Base-by-base conservation (phyloP, 2,797 vertebrate genomes). In the Hypotaenidia okinawae region DNA sequence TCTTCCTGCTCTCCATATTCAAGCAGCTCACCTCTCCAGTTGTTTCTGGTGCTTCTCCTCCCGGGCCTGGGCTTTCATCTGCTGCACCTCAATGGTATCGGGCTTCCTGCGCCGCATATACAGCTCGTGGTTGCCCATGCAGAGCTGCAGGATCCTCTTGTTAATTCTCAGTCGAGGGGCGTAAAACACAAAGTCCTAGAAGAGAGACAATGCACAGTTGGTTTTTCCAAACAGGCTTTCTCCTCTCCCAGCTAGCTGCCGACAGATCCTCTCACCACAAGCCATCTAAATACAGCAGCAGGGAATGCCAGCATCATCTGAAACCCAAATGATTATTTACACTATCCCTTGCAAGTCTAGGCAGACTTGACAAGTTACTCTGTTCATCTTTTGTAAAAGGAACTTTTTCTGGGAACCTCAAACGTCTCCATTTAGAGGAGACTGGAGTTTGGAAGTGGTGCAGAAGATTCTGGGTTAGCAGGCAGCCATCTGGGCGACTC, bases 111-210 rank as follows among this genome's bases (percentile, higher is more conserved):
- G 99, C 16, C 99, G 98, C 99, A 99, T 99, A 91, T 99, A 99
- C 94, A 99, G 98, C 67, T 99, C 99, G 0, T 99, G 99, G 98
- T 99, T 99, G 66, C 99, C 99, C 99, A 99, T 99, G 97, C 99
- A 99, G 24, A 99, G 98, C 98, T 99, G 99, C 96, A 99, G 98
- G 97, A 99, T 99, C 83, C 99, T 98, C 97, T 99, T 99, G 97
- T 99, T 99, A 67, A 99, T 99, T 94, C 99, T 98, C 97, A 99
- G 98, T 28, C 99, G 98, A 4, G 99, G 99, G 2, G 99, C 99
- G 0, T 99, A 99, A 97, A 99, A 99, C 90, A 99, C 98, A 76
- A 99, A 99, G 97, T 99, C 99, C 99, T 99, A 25, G 12, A 9
- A 79, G 19, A 89, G 19, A 95, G 30, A 90, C 10, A 33, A 2